Percentiles rank a stretch among this genome's conserved stretches.
Conservation (phyloP, 2,888 invertebrate genomes). For the Caenorhabditis sp. region DNA sequence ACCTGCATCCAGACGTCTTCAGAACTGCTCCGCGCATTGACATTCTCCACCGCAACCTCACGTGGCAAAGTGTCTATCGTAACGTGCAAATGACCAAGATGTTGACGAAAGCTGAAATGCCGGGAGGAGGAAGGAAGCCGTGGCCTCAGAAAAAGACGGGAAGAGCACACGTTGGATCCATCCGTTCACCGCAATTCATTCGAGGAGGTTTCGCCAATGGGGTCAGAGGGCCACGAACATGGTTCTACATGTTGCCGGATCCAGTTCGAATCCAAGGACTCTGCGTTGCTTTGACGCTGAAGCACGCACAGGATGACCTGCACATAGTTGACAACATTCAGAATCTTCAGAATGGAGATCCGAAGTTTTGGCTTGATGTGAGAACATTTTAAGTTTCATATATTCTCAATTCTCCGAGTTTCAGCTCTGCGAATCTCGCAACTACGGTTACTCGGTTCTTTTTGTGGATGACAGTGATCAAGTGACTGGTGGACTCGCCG, state of each 20-base stretch:
- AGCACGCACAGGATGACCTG: slow-evolving; percentile 94
- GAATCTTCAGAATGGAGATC: slow-evolving; percentile 84
- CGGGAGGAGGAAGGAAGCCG: slow-evolving; percentile 92
- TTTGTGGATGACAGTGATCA: slow-evolving; percentile 92
- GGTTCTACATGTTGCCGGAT: slow-evolving; percentile 95
- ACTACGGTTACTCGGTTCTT: slow-evolving; percentile 97
- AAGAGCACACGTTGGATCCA: slow-evolving; percentile 93
- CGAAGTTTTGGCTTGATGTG: slow-evolving; percentile 62
- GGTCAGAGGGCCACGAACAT: slow-evolving; percentile 92
- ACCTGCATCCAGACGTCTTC: slow-evolving; percentile 89
- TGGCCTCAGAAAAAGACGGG: slow-evolving; percentile 98
- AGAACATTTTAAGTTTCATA: background rate
- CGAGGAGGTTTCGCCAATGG: slow-evolving; percentile 91
- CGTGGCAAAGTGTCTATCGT: slow-evolving; percentile 85
- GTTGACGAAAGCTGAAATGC: slow-evolving; percentile 90
- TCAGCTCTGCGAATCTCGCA: slow-evolving; percentile 87
- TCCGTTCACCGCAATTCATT: slow-evolving; percentile 88
- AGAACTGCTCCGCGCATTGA: slow-evolving; percentile 78
- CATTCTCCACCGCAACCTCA: slow-evolving; percentile 86
- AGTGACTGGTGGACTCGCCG: slow-evolving; percentile 88
- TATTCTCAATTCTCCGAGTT: too few species aligned
- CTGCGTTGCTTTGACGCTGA: slow-evolving; percentile 89
- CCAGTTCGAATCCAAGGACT: slow-evolving; percentile 90
- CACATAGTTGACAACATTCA: slow-evolving; percentile 93
- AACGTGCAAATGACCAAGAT: slow-evolving; percentile 88